A percentile compares a stretch with the other conserved stretches of the same genome.
phyloP scores from a whole-genome alignment of 2,888 invertebrate species.

The Phortica okadai region DNA sequence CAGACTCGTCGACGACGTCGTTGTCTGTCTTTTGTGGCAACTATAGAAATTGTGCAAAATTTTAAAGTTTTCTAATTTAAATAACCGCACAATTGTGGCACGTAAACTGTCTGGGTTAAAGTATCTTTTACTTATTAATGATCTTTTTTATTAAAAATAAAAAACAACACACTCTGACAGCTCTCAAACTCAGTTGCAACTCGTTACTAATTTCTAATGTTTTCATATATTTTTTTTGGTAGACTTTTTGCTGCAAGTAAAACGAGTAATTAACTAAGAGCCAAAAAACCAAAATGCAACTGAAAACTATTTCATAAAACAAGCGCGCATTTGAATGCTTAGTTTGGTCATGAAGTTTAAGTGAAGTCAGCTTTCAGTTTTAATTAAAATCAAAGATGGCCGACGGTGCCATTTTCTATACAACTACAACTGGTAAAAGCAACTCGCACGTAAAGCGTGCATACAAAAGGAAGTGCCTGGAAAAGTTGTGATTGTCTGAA shows the following conservation, averaged over 20 bases:
- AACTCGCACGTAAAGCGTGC: no score
- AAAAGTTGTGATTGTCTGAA: constrained; percentile 9
- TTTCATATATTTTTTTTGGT: neutral
- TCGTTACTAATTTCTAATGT: neutral
- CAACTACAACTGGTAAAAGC: neutral
- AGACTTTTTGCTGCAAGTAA: neutral
- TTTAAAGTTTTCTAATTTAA: constrained; percentile 40
- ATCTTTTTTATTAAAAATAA: no score
- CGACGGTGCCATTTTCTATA: constrained; percentile 16
- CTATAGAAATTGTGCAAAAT: constrained; percentile 23
- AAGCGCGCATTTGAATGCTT: neutral
- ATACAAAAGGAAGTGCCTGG: constrained; percentile 7
- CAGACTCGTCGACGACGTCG: constrained; percentile 15
- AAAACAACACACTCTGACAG: no score
- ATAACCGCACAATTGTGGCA: constrained; percentile 38
- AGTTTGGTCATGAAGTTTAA: neutral
- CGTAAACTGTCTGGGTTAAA: constrained; percentile 24
- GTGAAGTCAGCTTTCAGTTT: constrained; percentile 18
- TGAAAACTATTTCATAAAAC: constrained; percentile 1
- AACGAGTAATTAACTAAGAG: neutral
- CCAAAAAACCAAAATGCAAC: neutral
- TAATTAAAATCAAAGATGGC: constrained; percentile 33
- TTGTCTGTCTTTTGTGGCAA: neutral
- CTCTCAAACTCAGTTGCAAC: no score
- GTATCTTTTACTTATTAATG: constrained; percentile 18